A percentile compares a stretch with the other conserved stretches of the same genome.
These are phyloP conservation scores for Brienomyrus longianalis DNA, from an alignment of 2,113 vertebrate genomes.

Conservation along the genomic window DNA sequence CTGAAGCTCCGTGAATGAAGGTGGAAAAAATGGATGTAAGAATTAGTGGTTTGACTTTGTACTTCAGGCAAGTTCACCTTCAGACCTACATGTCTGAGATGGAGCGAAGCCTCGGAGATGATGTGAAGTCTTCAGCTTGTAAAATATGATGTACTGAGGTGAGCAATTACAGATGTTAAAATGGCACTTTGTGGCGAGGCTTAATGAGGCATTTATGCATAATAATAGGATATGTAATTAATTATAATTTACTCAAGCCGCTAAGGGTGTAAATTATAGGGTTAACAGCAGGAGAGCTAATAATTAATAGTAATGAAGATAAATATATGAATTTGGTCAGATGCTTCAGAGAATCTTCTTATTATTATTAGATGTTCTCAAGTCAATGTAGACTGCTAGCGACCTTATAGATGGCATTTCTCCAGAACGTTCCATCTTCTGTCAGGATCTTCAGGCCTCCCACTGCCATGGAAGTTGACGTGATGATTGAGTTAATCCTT, in stretches of 20 bases:
- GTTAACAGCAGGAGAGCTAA: neutral
- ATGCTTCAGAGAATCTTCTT: neutral
- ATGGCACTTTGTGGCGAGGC: neutral
- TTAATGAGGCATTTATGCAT: neutral
- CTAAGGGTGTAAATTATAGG: neutral
- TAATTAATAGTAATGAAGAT: neutral
- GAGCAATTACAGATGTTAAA: neutral
- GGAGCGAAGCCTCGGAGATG: neutral
- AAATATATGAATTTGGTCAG: neutral
- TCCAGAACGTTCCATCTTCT: neutral
- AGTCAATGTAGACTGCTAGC: neutral
- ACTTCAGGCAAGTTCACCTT: neutral
- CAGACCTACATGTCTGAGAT: neutral
- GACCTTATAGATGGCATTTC: neutral
- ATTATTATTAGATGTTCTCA: neutral
- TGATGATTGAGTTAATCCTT: neutral
- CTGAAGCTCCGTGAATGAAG: neutral
- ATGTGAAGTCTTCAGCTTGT: neutral
- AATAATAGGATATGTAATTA: neutral
- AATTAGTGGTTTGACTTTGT: neutral
- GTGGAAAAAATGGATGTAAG: neutral
- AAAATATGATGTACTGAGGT: neutral
- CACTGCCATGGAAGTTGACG: neutral
- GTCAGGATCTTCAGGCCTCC: neutral
- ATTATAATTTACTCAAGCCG: neutral